Evolutionary conservation across 2,797 vertebrate species (phyloP).

Genomic region (Nyctalus aviator): DNA sequence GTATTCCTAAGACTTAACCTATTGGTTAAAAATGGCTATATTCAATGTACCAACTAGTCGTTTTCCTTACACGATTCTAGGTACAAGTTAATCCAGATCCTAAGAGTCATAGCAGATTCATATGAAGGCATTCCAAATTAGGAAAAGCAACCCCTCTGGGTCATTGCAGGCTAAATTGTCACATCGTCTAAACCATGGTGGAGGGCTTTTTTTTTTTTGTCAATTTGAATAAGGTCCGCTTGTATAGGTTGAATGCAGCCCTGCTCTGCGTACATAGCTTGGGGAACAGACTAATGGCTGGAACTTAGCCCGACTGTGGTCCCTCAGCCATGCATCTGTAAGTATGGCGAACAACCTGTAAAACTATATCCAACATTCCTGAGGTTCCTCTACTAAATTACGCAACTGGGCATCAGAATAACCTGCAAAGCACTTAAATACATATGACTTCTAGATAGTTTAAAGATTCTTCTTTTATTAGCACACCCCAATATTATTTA

Average conservation of each 20-base stretch:
- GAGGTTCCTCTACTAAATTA: not conserved
- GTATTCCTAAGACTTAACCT: not conserved
- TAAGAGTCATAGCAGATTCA: not conserved
- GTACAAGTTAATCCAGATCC: not conserved
- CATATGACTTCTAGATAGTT: not conserved
- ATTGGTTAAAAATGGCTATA: constrained; percentile 28
- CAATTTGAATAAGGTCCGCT: not conserved
- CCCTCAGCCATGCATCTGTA: not conserved
- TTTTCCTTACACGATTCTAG: not conserved
- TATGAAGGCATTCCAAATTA: not conserved
- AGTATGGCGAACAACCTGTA: no score
- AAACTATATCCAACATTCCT: not conserved
- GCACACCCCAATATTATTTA: not conserved
- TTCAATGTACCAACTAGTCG: not conserved
- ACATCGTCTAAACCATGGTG: not conserved
- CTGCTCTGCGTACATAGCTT: not conserved
- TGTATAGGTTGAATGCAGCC: not conserved
- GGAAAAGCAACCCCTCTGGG: not conserved
- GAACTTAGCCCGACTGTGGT: not conserved
- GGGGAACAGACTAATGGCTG: not conserved
- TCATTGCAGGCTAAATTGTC: not conserved
- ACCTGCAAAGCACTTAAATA: not conserved
- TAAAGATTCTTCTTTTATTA: not conserved
- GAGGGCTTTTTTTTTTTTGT: not conserved
- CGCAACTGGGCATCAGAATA: not conserved